phyloP scores from a whole-genome alignment of 2,888 invertebrate genomes.

The Eupithecia abbreviata region DNA sequence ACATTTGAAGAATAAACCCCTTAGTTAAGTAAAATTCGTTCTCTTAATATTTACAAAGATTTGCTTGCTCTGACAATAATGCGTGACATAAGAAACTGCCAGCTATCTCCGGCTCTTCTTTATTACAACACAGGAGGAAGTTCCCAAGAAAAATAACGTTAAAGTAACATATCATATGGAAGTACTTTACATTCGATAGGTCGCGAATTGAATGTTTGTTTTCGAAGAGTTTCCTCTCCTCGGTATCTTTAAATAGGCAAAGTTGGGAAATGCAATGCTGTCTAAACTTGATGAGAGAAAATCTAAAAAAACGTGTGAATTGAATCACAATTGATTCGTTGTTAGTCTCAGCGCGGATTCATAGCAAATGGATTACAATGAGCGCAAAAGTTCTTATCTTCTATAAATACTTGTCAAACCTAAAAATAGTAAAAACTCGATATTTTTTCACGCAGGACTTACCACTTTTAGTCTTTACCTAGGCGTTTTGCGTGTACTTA shows the following conservation, averaged over 20 bases:
- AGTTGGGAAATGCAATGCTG: slow-evolving; percentile 3
- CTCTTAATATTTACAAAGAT: background rate
- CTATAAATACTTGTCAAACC: no score
- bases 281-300: background rate
- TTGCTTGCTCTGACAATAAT: background rate
- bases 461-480: background rate
- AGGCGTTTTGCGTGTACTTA: background rate
- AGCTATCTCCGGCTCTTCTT: slow-evolving; percentile 9
- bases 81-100: background rate
- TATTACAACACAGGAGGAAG: slow-evolving; percentile 39
- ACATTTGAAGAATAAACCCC: background rate
- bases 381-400: no score
- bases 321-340: no score
- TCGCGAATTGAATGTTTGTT: slow-evolving; percentile 39
- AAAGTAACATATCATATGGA: slow-evolving; percentile 52
- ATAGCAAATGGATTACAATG: no score
- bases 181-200: slow-evolving; percentile 53
- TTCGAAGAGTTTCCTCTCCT: slow-evolving; percentile 26
- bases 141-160: slow-evolving; percentile 58
- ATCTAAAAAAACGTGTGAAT: no score
- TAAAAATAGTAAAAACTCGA: background rate
- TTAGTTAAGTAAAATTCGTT: background rate
- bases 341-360: no score
- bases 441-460: background rate
- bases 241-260: slow-evolving; percentile 16